Evolutionary conservation across 2,113 vertebrate species (phyloP), one percentile per base, ranked within the genome.

Genomic region (Atlantisia rogersi): DNA sequence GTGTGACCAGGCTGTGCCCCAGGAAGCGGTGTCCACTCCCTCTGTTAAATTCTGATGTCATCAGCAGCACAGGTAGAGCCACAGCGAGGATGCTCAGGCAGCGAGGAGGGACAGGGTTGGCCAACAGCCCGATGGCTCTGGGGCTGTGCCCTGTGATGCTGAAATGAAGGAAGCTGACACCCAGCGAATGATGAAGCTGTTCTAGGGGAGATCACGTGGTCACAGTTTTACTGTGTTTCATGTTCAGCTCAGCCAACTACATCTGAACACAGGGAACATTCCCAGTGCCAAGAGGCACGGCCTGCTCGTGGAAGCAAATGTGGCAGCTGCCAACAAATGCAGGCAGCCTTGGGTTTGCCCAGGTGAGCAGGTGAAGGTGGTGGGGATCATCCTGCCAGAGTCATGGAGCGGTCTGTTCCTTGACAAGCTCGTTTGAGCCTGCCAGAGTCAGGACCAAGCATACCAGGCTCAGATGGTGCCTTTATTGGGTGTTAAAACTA

Each of bases 231-330:
- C 20, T 1, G 6, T 46, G 67, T 67, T 86, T 86, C 80, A 59
- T 53, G 37, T 73, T 40, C 52, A 70, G 81, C 84, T 71, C 52
- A 48, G 67, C 58, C 56, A 82, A 16, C 73, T 6, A 50, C 67
- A 68, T 59, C n/a, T 16, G 37, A 58, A 11, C 31, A 4, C 32
- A 10, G 58, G 64, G 31, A 55, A 44, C 17, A 3, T 62, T 48
- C 22, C 62, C 22, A 65, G 1, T n/a, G 39, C 50, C 3, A 6
- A 64, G 69, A 40, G 69, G 18, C 60, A 11, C 0, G 0, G 75
- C 58, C 48, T 92, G 79, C 35, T 37, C 16, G 12, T 18, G 2
- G 31, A 68, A 35, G n/a, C 39, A 12, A 55, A 44, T 37, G 6
- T 29, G 50, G 68, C 40, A 46, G 75, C 35, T 46, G 20, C 37